Evolutionary conservation across 2,113 vertebrate species (phyloP).

Genomic region (Scalopus aquaticus): DNA sequence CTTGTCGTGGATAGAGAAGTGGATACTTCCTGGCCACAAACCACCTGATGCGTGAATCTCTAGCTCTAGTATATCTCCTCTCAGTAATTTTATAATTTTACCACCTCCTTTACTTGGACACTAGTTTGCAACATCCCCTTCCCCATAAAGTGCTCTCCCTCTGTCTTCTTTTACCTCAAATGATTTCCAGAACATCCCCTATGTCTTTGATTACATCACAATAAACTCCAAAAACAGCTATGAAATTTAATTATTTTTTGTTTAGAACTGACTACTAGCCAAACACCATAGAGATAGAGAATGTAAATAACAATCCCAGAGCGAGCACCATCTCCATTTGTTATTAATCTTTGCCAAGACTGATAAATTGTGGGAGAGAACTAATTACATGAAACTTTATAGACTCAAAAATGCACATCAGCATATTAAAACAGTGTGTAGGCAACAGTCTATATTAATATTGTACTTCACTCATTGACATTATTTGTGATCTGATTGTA

Average conservation of each 20-base stretch:
- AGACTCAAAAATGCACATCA: neutral
- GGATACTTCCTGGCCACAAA: neutral
- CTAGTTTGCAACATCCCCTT: neutral
- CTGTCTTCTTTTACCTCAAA: neutral
- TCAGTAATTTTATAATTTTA: neutral
- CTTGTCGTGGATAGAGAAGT: neutral
- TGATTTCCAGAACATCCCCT: neutral
- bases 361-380: neutral
- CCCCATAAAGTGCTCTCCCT: neutral
- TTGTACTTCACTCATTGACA: neutral
- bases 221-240: neutral
- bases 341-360: conserved; percentile 16
- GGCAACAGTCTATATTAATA: neutral
- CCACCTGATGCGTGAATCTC: neutral
- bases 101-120: neutral
- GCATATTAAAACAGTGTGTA: neutral
- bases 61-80: neutral
- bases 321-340: neutral
- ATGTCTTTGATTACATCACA: neutral
- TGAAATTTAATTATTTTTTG: neutral
- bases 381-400: neutral
- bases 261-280: neutral
- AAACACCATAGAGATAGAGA: neutral
- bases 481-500: neutral
- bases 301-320: neutral